These are phyloP conservation scores for Phainopepla nitens DNA, from an alignment of 2,113 vertebrate species.

Conservation along the genomic window DNA sequence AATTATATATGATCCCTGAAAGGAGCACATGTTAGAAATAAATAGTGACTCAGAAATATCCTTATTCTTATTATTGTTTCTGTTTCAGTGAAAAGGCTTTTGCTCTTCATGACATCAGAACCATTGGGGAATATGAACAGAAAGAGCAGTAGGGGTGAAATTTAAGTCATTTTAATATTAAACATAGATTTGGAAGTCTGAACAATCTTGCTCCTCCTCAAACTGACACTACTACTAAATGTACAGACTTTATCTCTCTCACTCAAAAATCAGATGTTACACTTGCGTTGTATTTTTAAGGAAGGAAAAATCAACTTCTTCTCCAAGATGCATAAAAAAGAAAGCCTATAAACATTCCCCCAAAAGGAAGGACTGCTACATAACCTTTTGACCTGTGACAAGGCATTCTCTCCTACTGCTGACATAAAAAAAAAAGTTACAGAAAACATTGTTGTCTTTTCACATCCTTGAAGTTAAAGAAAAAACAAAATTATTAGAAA, in stretches of 20 bases:
- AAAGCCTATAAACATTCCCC: not conserved
- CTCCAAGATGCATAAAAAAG: not conserved
- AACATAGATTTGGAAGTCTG: not conserved
- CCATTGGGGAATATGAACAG: not conserved
- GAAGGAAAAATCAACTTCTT: conserved; percentile 26
- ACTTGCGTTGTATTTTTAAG: not conserved
- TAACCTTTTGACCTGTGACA: conserved; percentile 2
- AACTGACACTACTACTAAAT: not conserved
- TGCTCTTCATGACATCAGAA: not conserved
- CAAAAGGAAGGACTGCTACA: conserved; percentile 29
- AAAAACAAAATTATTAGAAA: not conserved
- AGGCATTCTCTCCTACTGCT: not conserved
- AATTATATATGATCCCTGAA: not conserved
- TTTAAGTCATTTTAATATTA: not conserved
- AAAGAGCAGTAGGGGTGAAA: not conserved
- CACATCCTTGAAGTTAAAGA: not conserved
- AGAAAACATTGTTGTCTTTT: not conserved
- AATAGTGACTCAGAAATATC: not conserved
- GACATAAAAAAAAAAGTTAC: not conserved
- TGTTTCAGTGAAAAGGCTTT: not conserved
- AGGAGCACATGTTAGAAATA: not conserved
- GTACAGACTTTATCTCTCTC: not conserved
- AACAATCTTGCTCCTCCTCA: not conserved
- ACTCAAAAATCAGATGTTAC: not conserved
- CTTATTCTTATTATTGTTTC: not conserved